Base-by-base conservation (phyloP, 2,113 vertebrate genomes). In the Pangasianodon hypophthalmus region DNA sequence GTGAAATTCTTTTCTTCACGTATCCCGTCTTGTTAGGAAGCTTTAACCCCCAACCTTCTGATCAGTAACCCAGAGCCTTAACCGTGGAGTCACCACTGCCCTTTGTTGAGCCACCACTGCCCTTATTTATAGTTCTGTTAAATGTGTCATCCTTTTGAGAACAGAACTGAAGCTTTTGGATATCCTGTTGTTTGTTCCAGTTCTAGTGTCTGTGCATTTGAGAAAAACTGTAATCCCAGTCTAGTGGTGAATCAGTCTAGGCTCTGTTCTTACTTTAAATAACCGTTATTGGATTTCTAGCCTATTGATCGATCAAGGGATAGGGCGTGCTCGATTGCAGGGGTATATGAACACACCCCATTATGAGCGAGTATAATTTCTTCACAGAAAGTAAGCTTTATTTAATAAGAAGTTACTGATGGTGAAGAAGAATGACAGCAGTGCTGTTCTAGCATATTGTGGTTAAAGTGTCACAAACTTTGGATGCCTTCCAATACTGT, bases 201-300 rank as follows among this genome's bases (percentile, higher is more conserved):
- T 80, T 50, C 13, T 50, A 80, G 24, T 50, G 46, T 52, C 26
- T 50, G 26, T 50, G 46, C 21, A 24, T 8, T 26, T 29, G 46
- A 52, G 77, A 52, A 56, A 16, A 82, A 54, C 3, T 56, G 3
- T 32, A 82, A 56, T 21, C 80, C 18, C 52, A 56, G 52, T 82
- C n/a, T 54, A 82, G n/a, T 37, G 52, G n/a, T 83, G 80, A 56
- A 58, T 83, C 52, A 58, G 80, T 83, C 50, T 10, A 21, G 21
- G 52, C 7, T 56, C 19, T 37, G 6, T 80, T 29, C 77, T 80
- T 80, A 29, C 5, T 82, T 56, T 21, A 37, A 56, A 56, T 82
- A 82, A 82, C 50, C 4, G 13, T 8, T 85, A 64, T 85, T 50
- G 84, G 60, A 48, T 64, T 85, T 85, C 84, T 48, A 67, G 24